These are phyloP conservation scores for Nephrocerus scutellatus DNA, from an alignment of 2,888 invertebrate genomes.

Conservation along the genomic window DNA sequence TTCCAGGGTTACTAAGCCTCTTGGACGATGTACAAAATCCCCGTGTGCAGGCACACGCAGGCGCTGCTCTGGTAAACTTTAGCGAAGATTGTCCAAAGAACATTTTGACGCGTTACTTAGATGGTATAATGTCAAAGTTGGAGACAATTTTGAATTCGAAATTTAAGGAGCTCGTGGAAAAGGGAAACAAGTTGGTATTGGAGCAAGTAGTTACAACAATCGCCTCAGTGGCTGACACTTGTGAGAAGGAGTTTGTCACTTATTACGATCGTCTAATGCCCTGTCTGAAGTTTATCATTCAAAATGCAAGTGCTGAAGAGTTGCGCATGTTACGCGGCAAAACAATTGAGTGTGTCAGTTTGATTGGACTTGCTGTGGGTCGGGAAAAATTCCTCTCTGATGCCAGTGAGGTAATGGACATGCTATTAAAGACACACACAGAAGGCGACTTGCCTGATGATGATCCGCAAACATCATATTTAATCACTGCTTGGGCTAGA, in stretches of 20 bases:
- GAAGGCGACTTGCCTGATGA: slow-evolving; percentile 83
- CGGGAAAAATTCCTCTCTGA: slow-evolving; percentile 80
- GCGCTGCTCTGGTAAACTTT: slow-evolving; percentile 97
- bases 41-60: slow-evolving; percentile 75
- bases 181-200: slow-evolving; percentile 90
- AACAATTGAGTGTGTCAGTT: slow-evolving; percentile 97
- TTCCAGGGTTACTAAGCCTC: slow-evolving; percentile 81
- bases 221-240: slow-evolving; percentile 96
- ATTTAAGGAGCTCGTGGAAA: slow-evolving; percentile 89
- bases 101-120: slow-evolving; percentile 83
- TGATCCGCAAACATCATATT: slow-evolving; percentile 94
- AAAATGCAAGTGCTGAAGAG: slow-evolving; percentile 83
- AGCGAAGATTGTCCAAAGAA: slow-evolving; percentile 97
- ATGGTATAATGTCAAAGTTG: slow-evolving; percentile 84
- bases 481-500: slow-evolving; percentile 98
- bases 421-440: slow-evolving; percentile 83
- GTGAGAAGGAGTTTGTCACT: slow-evolving; percentile 88
- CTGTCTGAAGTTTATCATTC: slow-evolving; percentile 93
- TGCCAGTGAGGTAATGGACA: slow-evolving; percentile 93
- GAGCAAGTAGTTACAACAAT: slow-evolving; percentile 97
- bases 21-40: slow-evolving; percentile 88
- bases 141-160: slow-evolving; percentile 84
- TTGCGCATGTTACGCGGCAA: slow-evolving; percentile 90
- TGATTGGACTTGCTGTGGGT: slow-evolving; percentile 86
- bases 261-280: slow-evolving; percentile 94